Evolutionary conservation across 2,113 vertebrate species (phyloP), one percentile per base, ranked within the genome.

Genomic region (Boleophthalmus pectinirostris): DNA sequence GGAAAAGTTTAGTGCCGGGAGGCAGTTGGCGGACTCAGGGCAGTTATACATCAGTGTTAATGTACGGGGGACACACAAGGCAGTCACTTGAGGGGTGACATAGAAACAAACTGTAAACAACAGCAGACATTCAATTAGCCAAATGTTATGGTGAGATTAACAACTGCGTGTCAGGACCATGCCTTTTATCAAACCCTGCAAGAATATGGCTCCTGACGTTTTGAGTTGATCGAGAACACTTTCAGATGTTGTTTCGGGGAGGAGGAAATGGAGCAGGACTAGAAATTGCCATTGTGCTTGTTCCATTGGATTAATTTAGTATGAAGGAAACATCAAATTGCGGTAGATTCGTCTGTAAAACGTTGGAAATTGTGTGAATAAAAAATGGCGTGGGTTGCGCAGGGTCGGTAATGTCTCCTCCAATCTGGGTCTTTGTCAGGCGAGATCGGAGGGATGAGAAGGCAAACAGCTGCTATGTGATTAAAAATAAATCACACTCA

Each of bases 401-500:
- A 16, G 82, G 79, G 83, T 89, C 87, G 88, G 75, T 68, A 84
- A 84, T 89, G 92, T 92, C 89, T 85, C 60, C 57, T 92, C 82
- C 33, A 47, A 91, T 94, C 81, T 88, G 82, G 56, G 80, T 92
- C 77, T 86, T 87, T 84, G 88, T 91, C 86, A 83, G 82, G 73
- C 70, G 45, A 87, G 79, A 82, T 90, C 79, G 88, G 90, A 85
- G 89, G 90, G 88, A 87, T 11, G 72, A 90, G 91, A 87, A 87
- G 82, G 86, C 86, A 87, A 92, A 92, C 93, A 94, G 92, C 87
- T 93, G 92, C 90, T 91, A 85, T 80, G 86, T 84, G 86, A 93
- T 93, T 92, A 93, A 94, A 94, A 93, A 94, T 93, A 92, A 91
- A 94, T 93, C 85, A 70, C 89, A 83, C 86, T 87, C 90, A 87